These are phyloP conservation scores for Cebidichthys violaceus DNA, from an alignment of 2,113 vertebrate species.

Conservation along the genomic window DNA sequence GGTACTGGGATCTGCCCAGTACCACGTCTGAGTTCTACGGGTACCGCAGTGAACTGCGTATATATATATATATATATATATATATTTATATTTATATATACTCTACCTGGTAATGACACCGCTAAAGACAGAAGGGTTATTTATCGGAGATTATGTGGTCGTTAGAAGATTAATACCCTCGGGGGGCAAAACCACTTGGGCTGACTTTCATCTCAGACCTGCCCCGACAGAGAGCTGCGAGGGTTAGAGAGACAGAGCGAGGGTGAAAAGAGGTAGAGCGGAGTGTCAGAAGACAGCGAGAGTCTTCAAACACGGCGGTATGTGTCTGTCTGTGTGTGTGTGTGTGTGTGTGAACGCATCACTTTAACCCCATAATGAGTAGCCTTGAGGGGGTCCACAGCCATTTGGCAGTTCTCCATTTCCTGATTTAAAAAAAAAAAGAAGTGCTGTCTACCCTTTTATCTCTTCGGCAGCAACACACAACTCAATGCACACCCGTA, in stretches of 20 bases:
- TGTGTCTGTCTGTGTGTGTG: conserved; percentile 68
- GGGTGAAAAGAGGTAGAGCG: conserved; percentile 60
- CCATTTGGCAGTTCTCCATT: conserved; percentile 90
- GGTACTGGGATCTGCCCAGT: neutral
- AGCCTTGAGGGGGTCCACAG: conserved; percentile 85
- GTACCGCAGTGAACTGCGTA: conserved; percentile 16
- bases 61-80: no score
- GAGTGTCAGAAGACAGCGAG: conserved; percentile 69
- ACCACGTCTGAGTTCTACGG: neutral
- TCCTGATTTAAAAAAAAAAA: conserved; percentile 87
- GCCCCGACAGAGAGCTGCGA: conserved; percentile 87
- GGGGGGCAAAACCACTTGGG: conserved; percentile 86
- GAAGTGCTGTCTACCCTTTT: conserved; percentile 64
- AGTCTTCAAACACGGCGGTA: conserved; percentile 67
- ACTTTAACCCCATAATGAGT: conserved; percentile 93
- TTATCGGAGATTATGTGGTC: conserved; percentile 90
- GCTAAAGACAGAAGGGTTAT: conserved; percentile 86
- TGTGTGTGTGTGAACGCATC: conserved; percentile 56
- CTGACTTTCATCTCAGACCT: conserved; percentile 92
- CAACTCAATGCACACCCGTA: neutral
- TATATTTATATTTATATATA: no score
- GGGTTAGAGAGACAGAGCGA: conserved; percentile 51
- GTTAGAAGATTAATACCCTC: conserved; percentile 90
- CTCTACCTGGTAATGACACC: conserved; percentile 82
- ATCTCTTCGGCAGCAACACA: conserved; percentile 55